Evolutionary conservation across 2,113 vertebrate genomes (phyloP).

Genomic region (Lepus americanus): DNA sequence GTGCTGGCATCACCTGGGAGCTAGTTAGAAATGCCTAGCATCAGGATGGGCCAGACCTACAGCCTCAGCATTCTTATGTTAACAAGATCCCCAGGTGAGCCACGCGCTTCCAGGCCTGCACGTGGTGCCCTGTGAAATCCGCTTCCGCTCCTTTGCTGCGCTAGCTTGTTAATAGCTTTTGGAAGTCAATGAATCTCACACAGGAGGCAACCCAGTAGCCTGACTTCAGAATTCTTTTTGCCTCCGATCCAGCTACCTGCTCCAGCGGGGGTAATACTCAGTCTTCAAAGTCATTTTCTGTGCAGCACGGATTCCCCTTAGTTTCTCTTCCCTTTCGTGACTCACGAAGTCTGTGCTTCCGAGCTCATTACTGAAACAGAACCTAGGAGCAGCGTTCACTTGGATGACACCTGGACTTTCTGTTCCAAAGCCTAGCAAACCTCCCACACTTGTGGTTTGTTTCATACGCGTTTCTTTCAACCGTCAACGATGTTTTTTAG

Average conservation of each 20-base stretch:
- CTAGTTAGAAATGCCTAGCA: not conserved
- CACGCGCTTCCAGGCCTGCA: not conserved
- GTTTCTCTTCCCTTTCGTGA: not conserved
- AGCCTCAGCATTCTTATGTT: not conserved
- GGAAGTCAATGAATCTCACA: slow-evolving; percentile 54
- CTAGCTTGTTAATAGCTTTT: not conserved
- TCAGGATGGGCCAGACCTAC: not conserved
- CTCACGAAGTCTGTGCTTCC: not conserved
- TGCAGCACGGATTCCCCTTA: not conserved
- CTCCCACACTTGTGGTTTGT: not conserved
- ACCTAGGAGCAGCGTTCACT: not conserved
- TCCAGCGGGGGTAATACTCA: not conserved
- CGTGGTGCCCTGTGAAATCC: not conserved
- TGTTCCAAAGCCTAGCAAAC: not conserved
- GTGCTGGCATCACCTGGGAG: not conserved
- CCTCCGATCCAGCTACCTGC: not conserved
- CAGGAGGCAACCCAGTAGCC: not conserved
- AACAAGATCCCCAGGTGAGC: not conserved
- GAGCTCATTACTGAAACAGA: slow-evolving; percentile 14
- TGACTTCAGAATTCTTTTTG: not conserved
- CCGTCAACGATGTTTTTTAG: not conserved
- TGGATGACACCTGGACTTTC: slow-evolving; percentile 20
- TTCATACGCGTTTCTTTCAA: not conserved
- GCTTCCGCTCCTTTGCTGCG: not conserved
- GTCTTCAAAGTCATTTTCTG: slow-evolving; percentile 51